Evolutionary conservation across 2,888 invertebrate genomes (phyloP).

Genomic region (Brachynemurus nebulosus): DNA sequence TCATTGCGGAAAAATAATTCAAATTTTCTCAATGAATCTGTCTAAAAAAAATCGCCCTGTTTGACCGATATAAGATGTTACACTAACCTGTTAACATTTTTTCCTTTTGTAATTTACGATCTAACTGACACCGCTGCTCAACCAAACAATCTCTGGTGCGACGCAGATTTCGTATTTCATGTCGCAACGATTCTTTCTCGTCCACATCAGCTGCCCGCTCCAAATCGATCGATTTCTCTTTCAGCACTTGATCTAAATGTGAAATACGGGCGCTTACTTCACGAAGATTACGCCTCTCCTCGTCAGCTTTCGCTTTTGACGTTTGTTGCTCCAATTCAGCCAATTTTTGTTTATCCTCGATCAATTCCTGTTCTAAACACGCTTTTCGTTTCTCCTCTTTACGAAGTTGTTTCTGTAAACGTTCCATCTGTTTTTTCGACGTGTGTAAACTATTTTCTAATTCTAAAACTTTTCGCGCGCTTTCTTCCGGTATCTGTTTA

Average conservation of each 20-base stretch:
- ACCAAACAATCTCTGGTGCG: constrained; percentile 64
- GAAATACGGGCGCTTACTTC: constrained; percentile 53
- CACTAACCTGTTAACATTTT: no score
- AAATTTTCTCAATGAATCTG: no score
- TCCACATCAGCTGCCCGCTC: constrained; percentile 42
- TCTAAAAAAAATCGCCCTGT: no score
- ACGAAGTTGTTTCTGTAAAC: constrained; percentile 55
- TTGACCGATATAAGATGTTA: no score
- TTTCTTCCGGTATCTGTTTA: constrained; percentile 45
- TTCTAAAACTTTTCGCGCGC: constrained; percentile 50
- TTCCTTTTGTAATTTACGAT: constrained; percentile 58
- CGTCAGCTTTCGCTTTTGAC: constrained; percentile 36
- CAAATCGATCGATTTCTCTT: constrained; percentile 54
- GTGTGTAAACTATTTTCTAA: constrained; percentile 57
- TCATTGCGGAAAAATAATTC: no score
- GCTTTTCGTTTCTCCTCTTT: constrained; percentile 60
- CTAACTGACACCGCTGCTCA: constrained; percentile 60
- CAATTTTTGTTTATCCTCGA: constrained; percentile 35
- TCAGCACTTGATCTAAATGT: constrained; percentile 51
- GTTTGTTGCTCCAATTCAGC: constrained; percentile 33
- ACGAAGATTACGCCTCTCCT: constrained; percentile 43
- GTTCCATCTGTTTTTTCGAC: constrained; percentile 62
- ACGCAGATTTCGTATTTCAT: constrained; percentile 68
- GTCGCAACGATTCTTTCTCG: constrained; percentile 45
- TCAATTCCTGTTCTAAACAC: constrained; percentile 51